Conservation (phyloP, 2,113 vertebrate genomes). For the Cathartes aura region DNA sequence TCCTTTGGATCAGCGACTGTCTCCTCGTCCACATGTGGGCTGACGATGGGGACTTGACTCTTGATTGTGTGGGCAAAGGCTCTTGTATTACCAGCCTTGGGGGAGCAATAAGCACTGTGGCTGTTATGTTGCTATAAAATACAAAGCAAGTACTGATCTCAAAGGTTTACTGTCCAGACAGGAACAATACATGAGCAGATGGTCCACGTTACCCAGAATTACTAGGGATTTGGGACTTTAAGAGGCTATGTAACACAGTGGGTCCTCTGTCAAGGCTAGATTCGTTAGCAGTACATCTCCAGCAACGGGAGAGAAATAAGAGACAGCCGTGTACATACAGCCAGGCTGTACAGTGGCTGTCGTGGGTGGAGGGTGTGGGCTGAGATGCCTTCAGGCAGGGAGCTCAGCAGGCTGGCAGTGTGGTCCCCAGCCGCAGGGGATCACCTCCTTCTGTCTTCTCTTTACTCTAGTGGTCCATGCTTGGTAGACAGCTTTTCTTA, state of each 20-base stretch:
- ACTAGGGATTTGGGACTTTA: not conserved
- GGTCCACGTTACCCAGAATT: not conserved
- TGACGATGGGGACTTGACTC: not conserved
- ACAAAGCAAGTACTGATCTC: not conserved
- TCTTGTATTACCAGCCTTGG: not conserved
- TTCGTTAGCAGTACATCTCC: not conserved
- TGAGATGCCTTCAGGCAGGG: not conserved
- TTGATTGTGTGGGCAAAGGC: not conserved
- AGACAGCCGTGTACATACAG: not conserved
- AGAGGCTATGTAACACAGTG: not conserved
- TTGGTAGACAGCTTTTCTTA: not conserved
- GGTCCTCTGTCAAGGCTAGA: not conserved
- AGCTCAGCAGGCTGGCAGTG: not conserved
- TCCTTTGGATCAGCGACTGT: not conserved
- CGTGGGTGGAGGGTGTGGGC: accelerated
- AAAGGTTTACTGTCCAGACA: not conserved
- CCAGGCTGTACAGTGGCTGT: not conserved
- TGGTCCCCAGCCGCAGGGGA: not conserved
- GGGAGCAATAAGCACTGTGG: not conserved
- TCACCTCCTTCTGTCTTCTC: not conserved
- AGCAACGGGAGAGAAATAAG: not conserved
- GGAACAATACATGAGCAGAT: not conserved
- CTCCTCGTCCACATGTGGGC: not conserved
- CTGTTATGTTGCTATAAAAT: not conserved
- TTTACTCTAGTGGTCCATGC: accelerated